Conservation (phyloP, 1,140 invertebrate genomes). For the Coelopa frigida region DNA sequence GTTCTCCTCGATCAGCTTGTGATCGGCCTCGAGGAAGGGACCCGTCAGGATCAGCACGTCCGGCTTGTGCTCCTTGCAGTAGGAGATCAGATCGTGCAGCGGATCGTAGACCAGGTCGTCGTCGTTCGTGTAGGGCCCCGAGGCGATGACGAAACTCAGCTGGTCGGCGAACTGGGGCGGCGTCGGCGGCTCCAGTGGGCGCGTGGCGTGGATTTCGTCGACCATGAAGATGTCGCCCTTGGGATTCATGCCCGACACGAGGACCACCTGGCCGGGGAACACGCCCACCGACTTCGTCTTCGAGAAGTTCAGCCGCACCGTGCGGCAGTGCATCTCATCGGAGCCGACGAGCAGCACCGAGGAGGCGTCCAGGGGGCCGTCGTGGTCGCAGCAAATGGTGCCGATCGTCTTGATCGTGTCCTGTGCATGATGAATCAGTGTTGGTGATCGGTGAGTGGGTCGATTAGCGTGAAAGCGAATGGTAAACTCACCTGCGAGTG, state of each 20-base stretch:
- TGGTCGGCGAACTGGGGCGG: slow-evolving; percentile 45
- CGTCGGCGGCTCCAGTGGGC: slow-evolving; percentile 23
- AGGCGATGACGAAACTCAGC: slow-evolving; percentile 65
- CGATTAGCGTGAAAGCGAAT: too few species aligned
- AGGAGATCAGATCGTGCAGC: slow-evolving; percentile 65
- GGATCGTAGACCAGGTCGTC: slow-evolving; percentile 75
- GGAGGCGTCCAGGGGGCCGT: slow-evolving; percentile 60
- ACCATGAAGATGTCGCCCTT: slow-evolving; percentile 61
- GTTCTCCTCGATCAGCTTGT: slow-evolving; percentile 54
- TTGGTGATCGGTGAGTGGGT: background rate
- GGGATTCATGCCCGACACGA: slow-evolving; percentile 63
- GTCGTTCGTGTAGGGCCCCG: slow-evolving; percentile 73
- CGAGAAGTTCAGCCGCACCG: slow-evolving; percentile 53
- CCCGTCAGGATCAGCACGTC: slow-evolving; percentile 75
- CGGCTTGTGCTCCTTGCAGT: slow-evolving; percentile 62
- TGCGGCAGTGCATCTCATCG: slow-evolving; percentile 44
- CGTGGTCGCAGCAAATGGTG: slow-evolving; percentile 64
- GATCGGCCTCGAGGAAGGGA: slow-evolving; percentile 70
- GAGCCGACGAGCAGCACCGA: slow-evolving; percentile 65
- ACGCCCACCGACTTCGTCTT: slow-evolving; percentile 63
- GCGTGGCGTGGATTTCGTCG: slow-evolving; percentile 55
- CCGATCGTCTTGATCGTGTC: slow-evolving; percentile 44
- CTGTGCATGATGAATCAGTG: background rate
- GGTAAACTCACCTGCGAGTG: slow-evolving; percentile 14
- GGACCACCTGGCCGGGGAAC: slow-evolving; percentile 79